Evolutionary conservation across 2,113 vertebrate species (phyloP).

Genomic region (Dipodomys spectabilis): DNA sequence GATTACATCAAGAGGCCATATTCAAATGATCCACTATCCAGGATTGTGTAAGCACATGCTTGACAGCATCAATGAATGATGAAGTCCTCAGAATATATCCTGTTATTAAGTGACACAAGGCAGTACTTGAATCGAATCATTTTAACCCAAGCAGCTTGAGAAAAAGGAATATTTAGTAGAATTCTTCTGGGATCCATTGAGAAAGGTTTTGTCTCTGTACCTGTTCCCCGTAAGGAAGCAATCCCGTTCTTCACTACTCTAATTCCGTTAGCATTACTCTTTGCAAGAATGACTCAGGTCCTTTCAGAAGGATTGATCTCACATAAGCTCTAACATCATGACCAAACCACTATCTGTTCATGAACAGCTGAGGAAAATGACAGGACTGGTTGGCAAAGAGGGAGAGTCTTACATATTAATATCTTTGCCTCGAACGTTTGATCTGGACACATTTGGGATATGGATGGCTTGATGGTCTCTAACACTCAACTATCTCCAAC

Average conservation of each 20-base stretch:
- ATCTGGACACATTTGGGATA: slow-evolving; percentile 7
- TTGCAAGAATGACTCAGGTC: not conserved
- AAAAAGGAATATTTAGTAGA: not conserved
- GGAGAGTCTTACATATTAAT: not conserved
- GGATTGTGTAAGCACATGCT: not conserved
- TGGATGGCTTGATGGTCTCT: not conserved
- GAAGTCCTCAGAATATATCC: not conserved
- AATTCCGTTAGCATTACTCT: not conserved
- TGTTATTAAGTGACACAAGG: not conserved
- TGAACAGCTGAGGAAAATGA: not conserved
- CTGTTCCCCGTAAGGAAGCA: not conserved
- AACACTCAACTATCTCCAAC: not conserved
- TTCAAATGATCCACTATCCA: not conserved
- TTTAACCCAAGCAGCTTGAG: not conserved
- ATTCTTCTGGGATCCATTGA: not conserved
- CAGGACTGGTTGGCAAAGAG: not conserved
- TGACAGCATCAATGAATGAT: not conserved
- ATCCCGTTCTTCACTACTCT: not conserved
- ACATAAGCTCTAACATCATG: not conserved
- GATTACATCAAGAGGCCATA: not conserved
- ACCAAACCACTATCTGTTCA: not conserved
- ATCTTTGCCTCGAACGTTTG: not conserved
- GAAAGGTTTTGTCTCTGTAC: not conserved
- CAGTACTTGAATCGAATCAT: not conserved
- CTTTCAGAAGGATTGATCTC: not conserved